These are phyloP conservation scores for Luffia ferchaultella DNA, from an alignment of 2,888 invertebrate genomes.

Conservation along the genomic window DNA sequence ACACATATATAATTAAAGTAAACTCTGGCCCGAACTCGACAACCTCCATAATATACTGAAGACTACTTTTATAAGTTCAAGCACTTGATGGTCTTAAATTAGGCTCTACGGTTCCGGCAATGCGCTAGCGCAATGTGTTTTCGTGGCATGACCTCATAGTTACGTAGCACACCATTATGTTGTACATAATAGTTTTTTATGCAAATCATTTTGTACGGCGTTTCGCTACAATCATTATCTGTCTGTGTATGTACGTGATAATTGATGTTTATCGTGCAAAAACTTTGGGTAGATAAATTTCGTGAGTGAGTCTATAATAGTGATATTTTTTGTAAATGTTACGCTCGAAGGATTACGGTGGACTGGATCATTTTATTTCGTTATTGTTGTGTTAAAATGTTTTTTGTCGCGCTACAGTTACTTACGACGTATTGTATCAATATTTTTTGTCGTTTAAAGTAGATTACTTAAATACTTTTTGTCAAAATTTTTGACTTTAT, in stretches of 20 bases:
- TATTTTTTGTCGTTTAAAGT: too few species aligned
- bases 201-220: not conserved
- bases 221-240: not conserved
- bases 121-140: not conserved
- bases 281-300: not conserved
- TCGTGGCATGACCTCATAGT: not conserved
- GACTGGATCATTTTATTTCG: not conserved
- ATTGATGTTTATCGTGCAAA: not conserved
- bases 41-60: too few species aligned
- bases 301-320: not conserved
- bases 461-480: too few species aligned
- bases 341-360: not conserved
- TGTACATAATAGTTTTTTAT: not conserved
- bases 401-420: too few species aligned
- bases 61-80: too few species aligned
- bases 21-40: too few species aligned
- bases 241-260: not conserved
- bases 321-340: not conserved
- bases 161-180: not conserved
- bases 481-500: too few species aligned
- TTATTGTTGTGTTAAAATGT: too few species aligned
- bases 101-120: too few species aligned
- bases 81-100: too few species aligned
- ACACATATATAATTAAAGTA: too few species aligned
- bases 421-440: too few species aligned